Evolutionary conservation across 2,888 invertebrate species (phyloP), one percentile per base, ranked within the genome.

Genomic region (Plebejus melissa): DNA sequence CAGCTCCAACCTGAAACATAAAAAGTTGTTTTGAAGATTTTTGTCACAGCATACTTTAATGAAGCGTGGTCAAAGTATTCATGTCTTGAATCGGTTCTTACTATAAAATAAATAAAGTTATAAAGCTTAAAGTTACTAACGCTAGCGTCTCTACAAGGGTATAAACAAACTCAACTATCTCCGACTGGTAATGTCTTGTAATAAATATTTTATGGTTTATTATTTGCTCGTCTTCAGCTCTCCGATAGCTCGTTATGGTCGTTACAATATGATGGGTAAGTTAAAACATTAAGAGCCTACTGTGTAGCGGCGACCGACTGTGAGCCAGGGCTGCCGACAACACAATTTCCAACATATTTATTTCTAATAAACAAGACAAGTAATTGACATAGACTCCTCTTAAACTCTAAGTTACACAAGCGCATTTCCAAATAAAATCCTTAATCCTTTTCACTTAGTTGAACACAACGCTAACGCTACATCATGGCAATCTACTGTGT

Each of bases 241-340:
- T 72, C 16, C 11, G 46, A 72, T 32, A 54, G 54, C 72, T 50
- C 46, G 72, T 72, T 50, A 46, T 46, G 46, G 28, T 72, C 50
- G 50, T 72, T 72, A 72, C 32, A 65, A 65, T 54, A 46, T 38
- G 41, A 70, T 41, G 71, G 72, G 72, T 54, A 50, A 72, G 72
- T 72, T 72, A 54, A 72, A 72, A 72, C 72, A 72, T 54, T 72
- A 50, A 71, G 11, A 32, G 72, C 72, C 72, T 72, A 72, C 72
- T 72, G 72, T 72, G 72, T 72, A 72, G 32, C 32, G 72, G 77
- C 77, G 69, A 76, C 71, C 76, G 69, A 75, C 79, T 74, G 76
- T 79, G 76, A 75, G 16, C 11, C 65, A 65, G 65, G 65, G 65
- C 65, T 65, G 65, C 4, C 65, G 1, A 65, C 32, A 32, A 9